phyloP scores from a whole-genome alignment of 1,140 invertebrate genomes.

The Nasonia longicornis region DNA sequence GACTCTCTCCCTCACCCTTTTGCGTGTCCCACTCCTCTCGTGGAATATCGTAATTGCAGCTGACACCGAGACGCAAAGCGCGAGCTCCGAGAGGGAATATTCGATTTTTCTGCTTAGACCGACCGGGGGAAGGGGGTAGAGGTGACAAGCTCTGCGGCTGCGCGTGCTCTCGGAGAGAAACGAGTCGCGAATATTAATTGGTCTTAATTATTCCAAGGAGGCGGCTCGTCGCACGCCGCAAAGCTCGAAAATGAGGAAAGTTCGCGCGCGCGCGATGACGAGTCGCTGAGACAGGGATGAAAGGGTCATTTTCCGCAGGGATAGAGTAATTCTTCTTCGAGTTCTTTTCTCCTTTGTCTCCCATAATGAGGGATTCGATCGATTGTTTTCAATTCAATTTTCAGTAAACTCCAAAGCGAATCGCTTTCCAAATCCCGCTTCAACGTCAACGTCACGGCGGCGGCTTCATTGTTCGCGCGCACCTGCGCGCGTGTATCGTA shows the following conservation, averaged over 20 bases:
- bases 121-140: neutral
- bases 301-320: slow-evolving; percentile 22
- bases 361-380: no score
- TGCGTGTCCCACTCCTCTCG: neutral
- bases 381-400: no score
- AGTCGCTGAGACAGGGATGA: slow-evolving; percentile 12
- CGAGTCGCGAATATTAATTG: slow-evolving; percentile 45
- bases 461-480: no score
- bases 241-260: slow-evolving; percentile 43
- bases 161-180: slow-evolving; percentile 13
- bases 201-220: slow-evolving; percentile 45
- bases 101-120: slow-evolving; percentile 18
- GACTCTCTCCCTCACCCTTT: neutral
- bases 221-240: slow-evolving; percentile 13
- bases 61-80: slow-evolving; percentile 34
- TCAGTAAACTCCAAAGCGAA: no score
- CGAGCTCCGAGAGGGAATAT: slow-evolving; percentile 25
- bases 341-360: neutral
- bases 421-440: no score
- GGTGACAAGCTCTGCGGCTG: slow-evolving; percentile 27
- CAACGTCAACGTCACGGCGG: no score
- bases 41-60: slow-evolving; percentile 40
- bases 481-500: no score
- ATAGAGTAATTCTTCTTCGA: slow-evolving; percentile 6
- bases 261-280: slow-evolving; percentile 24